A percentile compares a stretch with the other conserved stretches of the same genome.
phyloP scores from a whole-genome alignment of 2,797 vertebrate genomes.

The Morelia viridis region DNA sequence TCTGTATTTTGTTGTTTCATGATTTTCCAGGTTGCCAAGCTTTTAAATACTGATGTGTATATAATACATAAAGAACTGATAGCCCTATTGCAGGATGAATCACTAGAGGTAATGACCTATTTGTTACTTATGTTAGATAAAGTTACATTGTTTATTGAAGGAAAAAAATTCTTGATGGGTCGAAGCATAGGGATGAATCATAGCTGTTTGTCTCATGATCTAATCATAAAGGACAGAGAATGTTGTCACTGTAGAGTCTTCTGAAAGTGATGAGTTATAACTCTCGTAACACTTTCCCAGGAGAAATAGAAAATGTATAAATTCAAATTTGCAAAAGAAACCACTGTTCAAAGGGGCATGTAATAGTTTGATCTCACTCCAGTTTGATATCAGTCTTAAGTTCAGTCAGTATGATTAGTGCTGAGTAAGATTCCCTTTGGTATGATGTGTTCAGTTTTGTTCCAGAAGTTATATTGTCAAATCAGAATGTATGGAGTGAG shows the following conservation, averaged over 20 bases:
- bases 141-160: conserved; percentile 20
- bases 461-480: background rate
- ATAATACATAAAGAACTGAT: conserved; percentile 91
- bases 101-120: conserved; percentile 84
- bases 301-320: conserved; percentile 1
- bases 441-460: background rate
- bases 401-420: background rate
- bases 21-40: conserved; percentile 85
- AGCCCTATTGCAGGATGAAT: conserved; percentile 88
- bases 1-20: conserved; percentile 55
- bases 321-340: background rate
- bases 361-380: background rate
- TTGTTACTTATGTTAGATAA: conserved; percentile 35
- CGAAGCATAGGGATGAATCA: conserved; percentile 26
- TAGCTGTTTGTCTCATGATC: conserved; percentile 36
- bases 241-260: conserved; percentile 7
- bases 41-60: conserved; percentile 86
- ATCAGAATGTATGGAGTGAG: background rate
- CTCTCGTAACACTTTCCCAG: background rate
- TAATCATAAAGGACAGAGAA: background rate
- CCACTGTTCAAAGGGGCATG: background rate
- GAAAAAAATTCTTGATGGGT: conserved; percentile 24
- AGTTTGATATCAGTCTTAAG: background rate
- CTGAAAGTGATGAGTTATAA: background rate
- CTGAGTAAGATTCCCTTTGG: background rate